A percentile compares a stretch with the other conserved stretches of the same genome.
phyloP scores from a whole-genome alignment of 2,113 vertebrate genomes.

The Toxostoma redivivum region DNA sequence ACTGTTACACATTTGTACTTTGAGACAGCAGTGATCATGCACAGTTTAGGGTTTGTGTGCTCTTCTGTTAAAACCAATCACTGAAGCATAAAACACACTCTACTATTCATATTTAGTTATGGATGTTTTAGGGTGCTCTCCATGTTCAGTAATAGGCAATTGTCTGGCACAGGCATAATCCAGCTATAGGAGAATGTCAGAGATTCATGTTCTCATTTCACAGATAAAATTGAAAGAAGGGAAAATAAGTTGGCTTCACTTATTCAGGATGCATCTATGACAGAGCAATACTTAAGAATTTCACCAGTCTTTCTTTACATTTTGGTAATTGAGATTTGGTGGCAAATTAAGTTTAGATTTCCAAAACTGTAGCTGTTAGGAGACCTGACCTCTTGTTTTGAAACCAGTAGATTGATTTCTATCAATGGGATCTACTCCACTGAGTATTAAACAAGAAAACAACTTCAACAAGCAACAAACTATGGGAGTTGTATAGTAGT shows the following conservation, averaged over 20 bases:
- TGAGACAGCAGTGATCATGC: neutral
- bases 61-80: neutral
- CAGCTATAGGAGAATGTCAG: neutral
- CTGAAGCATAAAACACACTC: neutral
- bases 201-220: neutral
- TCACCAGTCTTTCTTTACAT: neutral
- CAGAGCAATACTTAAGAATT: neutral
- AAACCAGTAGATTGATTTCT: neutral
- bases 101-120: neutral
- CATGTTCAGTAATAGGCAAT: neutral
- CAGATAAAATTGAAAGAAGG: neutral
- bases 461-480: neutral
- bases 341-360: neutral
- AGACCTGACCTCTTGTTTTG: neutral
- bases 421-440: neutral
- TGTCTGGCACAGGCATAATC: neutral
- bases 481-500: neutral
- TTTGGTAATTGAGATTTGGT: neutral
- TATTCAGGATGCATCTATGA: neutral
- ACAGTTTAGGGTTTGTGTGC: neutral
- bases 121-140: neutral
- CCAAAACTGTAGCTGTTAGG: neutral
- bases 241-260: neutral
- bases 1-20: accelerated
- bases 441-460: neutral